These are phyloP conservation scores for Meta bourneti DNA, from an alignment of 2,888 invertebrate species.

Conservation along the genomic window DNA sequence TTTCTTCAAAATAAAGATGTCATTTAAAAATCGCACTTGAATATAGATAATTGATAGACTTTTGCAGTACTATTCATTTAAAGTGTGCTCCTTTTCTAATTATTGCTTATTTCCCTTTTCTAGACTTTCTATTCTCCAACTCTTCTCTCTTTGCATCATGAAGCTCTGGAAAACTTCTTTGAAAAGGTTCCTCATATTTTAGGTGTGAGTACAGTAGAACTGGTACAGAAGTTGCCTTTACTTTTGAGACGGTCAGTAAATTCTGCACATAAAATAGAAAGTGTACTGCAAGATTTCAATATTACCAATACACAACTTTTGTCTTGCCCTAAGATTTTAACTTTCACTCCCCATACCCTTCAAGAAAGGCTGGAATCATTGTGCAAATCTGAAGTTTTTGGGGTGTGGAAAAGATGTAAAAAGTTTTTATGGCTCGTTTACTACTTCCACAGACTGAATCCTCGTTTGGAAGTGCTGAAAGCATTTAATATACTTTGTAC, in stretches of 20 bases:
- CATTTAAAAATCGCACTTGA: no score
- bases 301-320: conserved; percentile 41
- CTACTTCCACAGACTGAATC: conserved; percentile 28
- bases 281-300: conserved; percentile 34
- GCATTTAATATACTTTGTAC: conserved; percentile 17
- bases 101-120: not conserved
- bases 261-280: conserved; percentile 29
- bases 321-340: conserved; percentile 33
- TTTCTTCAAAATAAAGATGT: no score
- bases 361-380: conserved; percentile 23
- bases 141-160: conserved; percentile 54
- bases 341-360: conserved; percentile 35
- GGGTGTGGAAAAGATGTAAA: conserved; percentile 31
- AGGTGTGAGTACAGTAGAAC: conserved; percentile 26
- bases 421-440: conserved; percentile 66
- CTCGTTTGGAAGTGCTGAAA: conserved; percentile 39
- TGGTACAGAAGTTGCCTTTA: conserved; percentile 18
- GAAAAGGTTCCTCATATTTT: conserved; percentile 36
- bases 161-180: conserved; percentile 22
- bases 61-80: no score
- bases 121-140: conserved; percentile 32
- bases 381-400: conserved; percentile 38
- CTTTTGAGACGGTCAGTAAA: conserved; percentile 20
- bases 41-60: no score
- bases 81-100: no score